Conservation (phyloP, 2,888 invertebrate genomes). For the Caenorhabditis drosophilae region DNA sequence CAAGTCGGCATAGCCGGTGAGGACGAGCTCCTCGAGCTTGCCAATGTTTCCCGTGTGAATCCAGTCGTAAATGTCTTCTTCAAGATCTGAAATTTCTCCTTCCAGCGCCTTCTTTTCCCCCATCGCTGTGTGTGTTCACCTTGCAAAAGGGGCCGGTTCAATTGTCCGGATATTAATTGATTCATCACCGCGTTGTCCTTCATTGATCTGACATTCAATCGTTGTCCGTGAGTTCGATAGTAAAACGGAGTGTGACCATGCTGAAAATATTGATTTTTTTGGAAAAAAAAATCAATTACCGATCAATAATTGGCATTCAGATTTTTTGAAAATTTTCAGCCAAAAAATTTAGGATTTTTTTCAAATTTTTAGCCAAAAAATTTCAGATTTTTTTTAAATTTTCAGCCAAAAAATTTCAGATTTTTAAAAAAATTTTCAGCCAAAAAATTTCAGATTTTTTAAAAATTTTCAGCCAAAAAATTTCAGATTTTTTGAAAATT, state of each 20-base stretch:
- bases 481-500: no score
- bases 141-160: slow-evolving; percentile 66
- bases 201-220: slow-evolving; percentile 76
- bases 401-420: no score
- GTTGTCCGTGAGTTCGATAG: slow-evolving; percentile 78
- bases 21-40: slow-evolving; percentile 84
- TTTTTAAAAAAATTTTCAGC: no score
- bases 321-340: no score
- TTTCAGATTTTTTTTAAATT: no score
- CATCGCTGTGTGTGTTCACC: slow-evolving; percentile 34
- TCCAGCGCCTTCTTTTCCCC: background rate
- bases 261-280: slow-evolving; percentile 71
- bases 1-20: slow-evolving; percentile 85
- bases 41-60: slow-evolving; percentile 81
- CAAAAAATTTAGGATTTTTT: no score
- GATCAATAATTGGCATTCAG: no score
- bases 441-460: no score
- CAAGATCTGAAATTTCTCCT: slow-evolving; percentile 56
- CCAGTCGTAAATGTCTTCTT: slow-evolving; percentile 71
- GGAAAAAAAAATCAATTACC: slow-evolving; percentile 2
- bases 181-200: slow-evolving; percentile 64
- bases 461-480: no score
- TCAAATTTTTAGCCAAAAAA: no score
- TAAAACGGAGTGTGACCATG: slow-evolving; percentile 82
- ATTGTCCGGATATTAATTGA: slow-evolving; percentile 67